Base-by-base conservation (phyloP, 2,797 vertebrate genomes). In the Enteromius argenteus region DNA sequence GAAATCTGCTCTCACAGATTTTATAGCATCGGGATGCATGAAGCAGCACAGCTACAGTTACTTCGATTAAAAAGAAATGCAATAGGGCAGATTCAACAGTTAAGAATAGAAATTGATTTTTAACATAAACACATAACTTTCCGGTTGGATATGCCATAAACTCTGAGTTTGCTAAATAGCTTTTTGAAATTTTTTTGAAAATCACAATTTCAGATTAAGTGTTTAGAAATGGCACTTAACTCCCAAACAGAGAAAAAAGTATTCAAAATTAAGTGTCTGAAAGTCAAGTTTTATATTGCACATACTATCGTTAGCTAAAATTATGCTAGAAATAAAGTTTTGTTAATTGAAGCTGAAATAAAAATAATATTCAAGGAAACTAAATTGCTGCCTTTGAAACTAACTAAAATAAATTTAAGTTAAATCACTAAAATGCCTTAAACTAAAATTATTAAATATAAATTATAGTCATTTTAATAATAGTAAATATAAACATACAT, bases 21-120 rank as follows among this genome's bases (percentile, higher is more conserved):
- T 79, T 71, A 77, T 71, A 78, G 64, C 82, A 64, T 83, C 49
- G 19, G 58, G 35, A 68, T 77, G 62, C 49, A 56, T 42, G 80
- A 75, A 64, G 30, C 69, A 64, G 53, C 32, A 62, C 30, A 81
- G 56, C 80, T 73, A 73, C 39, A 64, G 77, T 79, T 79, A 79
- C 76, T 64, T 64, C 8, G 60, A 30, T 46, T 44, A 79, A 79
- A 79, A 51, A 7, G 1, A 9, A 67, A 21, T 67, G 27, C 19
- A 79, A 79, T n/a, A 49, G 60, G 21, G 44, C 27, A 79, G 58
- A 78, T 32, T 78, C 76, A 44, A 78, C 46, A 42, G 10, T 19
- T 27, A 44, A 78, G 27, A 49, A 30, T 15, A 75, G 0, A 21
- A n/a, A 53, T 58, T 7, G 19, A n/a, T 56, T 75, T 69, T 69